Evolutionary conservation across 2,113 vertebrate genomes (phyloP), one percentile per base, ranked within the genome.

Genomic region (Capreolus pygargus): DNA sequence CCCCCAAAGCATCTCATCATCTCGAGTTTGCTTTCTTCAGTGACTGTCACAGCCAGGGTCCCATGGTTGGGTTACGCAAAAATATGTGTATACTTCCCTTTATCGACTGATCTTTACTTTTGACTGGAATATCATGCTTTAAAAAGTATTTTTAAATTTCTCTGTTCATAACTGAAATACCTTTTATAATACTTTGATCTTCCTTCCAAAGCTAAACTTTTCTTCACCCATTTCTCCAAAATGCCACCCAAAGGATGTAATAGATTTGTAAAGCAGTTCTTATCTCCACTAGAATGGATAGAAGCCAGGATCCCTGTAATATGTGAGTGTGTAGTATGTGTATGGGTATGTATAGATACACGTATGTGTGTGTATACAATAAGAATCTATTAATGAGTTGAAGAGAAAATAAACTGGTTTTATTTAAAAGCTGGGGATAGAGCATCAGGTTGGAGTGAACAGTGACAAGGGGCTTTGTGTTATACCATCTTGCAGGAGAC

Each of bases 11-110:
- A 39, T 47, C 61, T 47, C n/a, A 0, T 79, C 36, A 54, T 58
- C 54, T 64, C 54, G 50, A 43, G 16, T 83, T 64, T 25, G 19
- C 60, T 70, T 61, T 7, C 1, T 11, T 16, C 12, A 67, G 50
- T 39, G 13, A 23, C 2, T 58, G 16, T 47, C 50, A 58, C 0
- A 7, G 7, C 3, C 28, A 45, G 17, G 3, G 1, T 25, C 6
- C 19, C 13, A 36, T 9, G 4, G 27, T 21, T 87, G 83, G 3
- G 6, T 30, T 45, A 9, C 33, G 74, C 58, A 87, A 60, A 50
- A 96, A 21, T 15, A 33, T 10, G 14, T 8, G 5, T 28, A 45
- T 78, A 78, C 45, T 50, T 92, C 10, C 39, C 2, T 61, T 45
- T 74, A 30, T 81, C 57, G 14, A 54, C n/a, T 83, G 1, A 28